These are phyloP conservation scores for Nyctalus aviator DNA, from an alignment of 2,797 vertebrate species.

Conservation along the genomic window DNA sequence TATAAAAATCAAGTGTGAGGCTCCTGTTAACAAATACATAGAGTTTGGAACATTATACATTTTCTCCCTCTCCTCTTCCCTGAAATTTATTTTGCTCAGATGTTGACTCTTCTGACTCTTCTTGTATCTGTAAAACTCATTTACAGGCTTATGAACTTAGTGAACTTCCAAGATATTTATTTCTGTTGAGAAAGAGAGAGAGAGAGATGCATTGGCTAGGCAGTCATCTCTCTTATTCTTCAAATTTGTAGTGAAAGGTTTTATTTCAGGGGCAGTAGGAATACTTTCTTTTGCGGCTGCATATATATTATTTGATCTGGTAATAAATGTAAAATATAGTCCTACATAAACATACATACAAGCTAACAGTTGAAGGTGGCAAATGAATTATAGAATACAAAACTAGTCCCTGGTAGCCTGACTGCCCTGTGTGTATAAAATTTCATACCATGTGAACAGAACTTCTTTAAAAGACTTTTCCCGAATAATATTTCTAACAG, in stretches of 20 bases:
- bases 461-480: slow-evolving; percentile 74
- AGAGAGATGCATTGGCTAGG: not conserved
- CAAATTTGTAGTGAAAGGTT: slow-evolving; percentile 65
- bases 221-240: slow-evolving; percentile 69
- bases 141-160: slow-evolving; percentile 57
- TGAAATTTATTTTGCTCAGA: slow-evolving; percentile 28
- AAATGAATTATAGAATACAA: slow-evolving; percentile 77
- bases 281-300: slow-evolving; percentile 41
- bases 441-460: slow-evolving; percentile 71
- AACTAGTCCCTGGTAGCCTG: slow-evolving; percentile 65
- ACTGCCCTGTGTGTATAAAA: slow-evolving; percentile 66
- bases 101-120: not conserved
- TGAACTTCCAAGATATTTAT: slow-evolving; percentile 56
- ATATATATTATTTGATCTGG: slow-evolving; percentile 75
- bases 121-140: slow-evolving; percentile 43
- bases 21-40: not conserved
- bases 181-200: slow-evolving; percentile 52
- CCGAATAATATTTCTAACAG: slow-evolving; percentile 81
- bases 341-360: slow-evolving; percentile 70
- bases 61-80: not conserved
- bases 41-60: not conserved
- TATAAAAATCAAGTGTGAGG: not conserved
- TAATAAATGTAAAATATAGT: slow-evolving; percentile 78
- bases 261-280: slow-evolving; percentile 29
- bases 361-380: slow-evolving; percentile 59